phyloP scores from a whole-genome alignment of 2,888 invertebrate species.

The Pimpla rufipes region DNA sequence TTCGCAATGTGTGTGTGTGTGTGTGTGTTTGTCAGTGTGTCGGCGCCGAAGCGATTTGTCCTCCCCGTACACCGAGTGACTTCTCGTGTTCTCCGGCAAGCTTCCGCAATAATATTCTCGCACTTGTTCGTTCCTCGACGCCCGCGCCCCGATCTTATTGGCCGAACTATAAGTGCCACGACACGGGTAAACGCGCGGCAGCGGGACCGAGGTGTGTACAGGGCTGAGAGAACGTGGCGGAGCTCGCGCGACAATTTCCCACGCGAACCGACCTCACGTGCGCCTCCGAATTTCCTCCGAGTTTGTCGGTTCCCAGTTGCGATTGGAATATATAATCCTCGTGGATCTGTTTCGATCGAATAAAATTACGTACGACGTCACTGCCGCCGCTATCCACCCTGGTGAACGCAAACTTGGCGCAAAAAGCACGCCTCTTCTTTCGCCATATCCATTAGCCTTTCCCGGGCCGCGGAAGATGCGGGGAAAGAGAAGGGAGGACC shows the following conservation, averaged over 20 bases:
- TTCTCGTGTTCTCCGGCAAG: conserved; percentile 59
- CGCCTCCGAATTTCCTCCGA: conserved; percentile 31
- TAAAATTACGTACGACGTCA: no score
- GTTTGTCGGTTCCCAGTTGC: conserved; percentile 8
- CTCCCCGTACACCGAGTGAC: conserved; percentile 46
- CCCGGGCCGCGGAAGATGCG: conserved; percentile 20
- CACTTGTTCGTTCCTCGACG: conserved; percentile 9
- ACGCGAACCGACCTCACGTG: neutral
- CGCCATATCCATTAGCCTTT: conserved; percentile 44
- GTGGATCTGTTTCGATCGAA: no score
- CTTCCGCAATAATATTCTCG: conserved; percentile 57
- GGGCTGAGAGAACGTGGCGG: neutral
- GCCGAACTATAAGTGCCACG: conserved; percentile 31
- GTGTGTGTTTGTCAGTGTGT: neutral
- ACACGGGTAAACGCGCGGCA: neutral
- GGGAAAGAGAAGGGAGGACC: conserved; percentile 1
- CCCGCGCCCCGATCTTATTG: conserved; percentile 36
- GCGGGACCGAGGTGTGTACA: conserved; percentile 4
- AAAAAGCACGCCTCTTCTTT: conserved; percentile 36
- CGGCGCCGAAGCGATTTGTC: neutral
- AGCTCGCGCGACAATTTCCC: conserved; percentile 4
- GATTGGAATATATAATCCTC: no score
- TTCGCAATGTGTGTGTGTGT: neutral
- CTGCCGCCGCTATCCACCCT: neutral
- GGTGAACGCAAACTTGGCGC: neutral